Percentiles rank a stretch among this genome's conserved stretches.
phyloP scores from a whole-genome alignment of 2,888 invertebrate species.

The Matsumyia berberina region DNA sequence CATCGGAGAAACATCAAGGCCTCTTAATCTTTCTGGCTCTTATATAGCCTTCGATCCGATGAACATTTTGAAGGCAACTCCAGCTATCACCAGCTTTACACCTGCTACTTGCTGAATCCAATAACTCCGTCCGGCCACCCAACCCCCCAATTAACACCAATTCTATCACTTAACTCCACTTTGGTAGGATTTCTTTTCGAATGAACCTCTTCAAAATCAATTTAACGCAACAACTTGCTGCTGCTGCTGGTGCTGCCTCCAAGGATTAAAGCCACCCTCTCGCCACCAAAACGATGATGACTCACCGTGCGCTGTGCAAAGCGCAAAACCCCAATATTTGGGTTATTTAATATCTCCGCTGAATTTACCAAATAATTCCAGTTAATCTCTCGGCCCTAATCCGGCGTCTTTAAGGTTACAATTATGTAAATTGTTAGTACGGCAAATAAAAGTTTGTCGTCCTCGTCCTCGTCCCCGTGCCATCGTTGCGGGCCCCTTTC shows the following conservation, averaged over 20 bases:
- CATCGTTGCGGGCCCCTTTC: constrained; percentile 2
- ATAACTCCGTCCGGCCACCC: not conserved
- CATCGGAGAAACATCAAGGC: no score
- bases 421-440: constrained; percentile 63
- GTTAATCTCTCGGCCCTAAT: constrained; percentile 39
- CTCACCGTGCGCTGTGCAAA: not conserved
- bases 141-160: no score
- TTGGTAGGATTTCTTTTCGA: not conserved
- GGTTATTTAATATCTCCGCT: constrained; percentile 48
- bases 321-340: not conserved
- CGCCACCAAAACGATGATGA: no score
- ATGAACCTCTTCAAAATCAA: constrained; percentile 11
- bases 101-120: not conserved
- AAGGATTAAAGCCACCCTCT: no score
- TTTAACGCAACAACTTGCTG: constrained; percentile 40
- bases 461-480: constrained; percentile 8
- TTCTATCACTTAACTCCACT: not conserved
- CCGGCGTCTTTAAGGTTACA: constrained; percentile 44
- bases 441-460: constrained; percentile 58
- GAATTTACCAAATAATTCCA: constrained; percentile 46
- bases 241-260: no score
- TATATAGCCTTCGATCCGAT: no score
- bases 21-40: no score
- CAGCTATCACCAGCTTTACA: no score
- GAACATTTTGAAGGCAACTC: no score